Percentiles rank a stretch among this genome's conserved stretches.
These are phyloP conservation scores for Cacoxenus indagator DNA, from an alignment of 2,888 invertebrate species.

Conservation along the genomic window DNA sequence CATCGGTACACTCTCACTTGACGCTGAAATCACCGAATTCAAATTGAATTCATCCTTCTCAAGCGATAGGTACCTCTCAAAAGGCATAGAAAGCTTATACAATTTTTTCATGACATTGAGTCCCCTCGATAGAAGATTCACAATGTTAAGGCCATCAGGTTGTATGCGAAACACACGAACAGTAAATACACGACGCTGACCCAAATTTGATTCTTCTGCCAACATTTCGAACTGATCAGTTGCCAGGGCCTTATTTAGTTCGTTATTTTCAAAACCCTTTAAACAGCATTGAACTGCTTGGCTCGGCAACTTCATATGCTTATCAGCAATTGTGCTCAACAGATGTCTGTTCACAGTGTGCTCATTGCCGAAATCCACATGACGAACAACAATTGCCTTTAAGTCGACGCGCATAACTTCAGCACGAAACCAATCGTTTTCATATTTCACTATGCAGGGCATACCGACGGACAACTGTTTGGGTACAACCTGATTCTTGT, in stretches of 20 bases:
- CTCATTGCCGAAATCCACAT: constrained; percentile 96
- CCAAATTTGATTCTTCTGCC: constrained; percentile 73
- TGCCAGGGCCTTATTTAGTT: constrained; percentile 58
- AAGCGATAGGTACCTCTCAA: constrained; percentile 67
- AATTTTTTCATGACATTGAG: constrained; percentile 74
- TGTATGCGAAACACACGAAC: constrained; percentile 69
- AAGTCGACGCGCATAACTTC: constrained; percentile 77
- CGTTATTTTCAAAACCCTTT: constrained; percentile 74
- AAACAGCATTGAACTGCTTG: constrained; percentile 85
- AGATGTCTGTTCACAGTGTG: constrained; percentile 78
- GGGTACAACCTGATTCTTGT: constrained; percentile 71
- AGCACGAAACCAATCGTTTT: constrained; percentile 92
- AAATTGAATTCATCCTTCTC: constrained; percentile 67
- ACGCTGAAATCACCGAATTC: constrained; percentile 35
- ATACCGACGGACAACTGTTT: constrained; percentile 73
- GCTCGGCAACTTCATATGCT: constrained; percentile 77
- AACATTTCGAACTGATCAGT: constrained; percentile 77
- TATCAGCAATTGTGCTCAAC: constrained; percentile 77
- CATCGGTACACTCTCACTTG: constrained; percentile 29
- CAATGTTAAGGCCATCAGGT: constrained; percentile 70
- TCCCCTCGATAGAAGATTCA: constrained; percentile 68
- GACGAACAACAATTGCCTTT: constrained; percentile 79
- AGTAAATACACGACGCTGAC: constrained; percentile 65
- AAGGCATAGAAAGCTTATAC: constrained; percentile 70
- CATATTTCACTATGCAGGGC: constrained; percentile 85